Evolutionary conservation across 1,140 invertebrate species (phyloP), one percentile per base, ranked within the genome.

Genomic region (Eupeodes corollae): DNA sequence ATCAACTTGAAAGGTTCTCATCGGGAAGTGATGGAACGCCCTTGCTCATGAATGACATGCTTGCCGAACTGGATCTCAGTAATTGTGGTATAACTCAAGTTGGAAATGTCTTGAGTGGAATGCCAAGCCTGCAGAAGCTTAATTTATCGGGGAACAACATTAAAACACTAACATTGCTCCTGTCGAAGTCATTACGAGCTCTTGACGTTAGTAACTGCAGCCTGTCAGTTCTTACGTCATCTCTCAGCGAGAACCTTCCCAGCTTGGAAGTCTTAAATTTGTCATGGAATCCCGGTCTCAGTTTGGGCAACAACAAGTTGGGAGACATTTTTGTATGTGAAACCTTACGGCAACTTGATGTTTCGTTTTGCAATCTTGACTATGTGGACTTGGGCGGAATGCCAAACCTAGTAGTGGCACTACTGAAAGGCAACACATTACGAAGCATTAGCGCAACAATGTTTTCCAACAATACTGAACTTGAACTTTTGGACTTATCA

Each of bases 401-500:
- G 42, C 78, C 78, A 12, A 72, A 71, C 53, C 55, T 84, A 8
- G 70, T 67, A 16, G 70, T 71, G 43, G 72, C 74, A 11, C 67
- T 75, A 34, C 56, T 84, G 16, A 74, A 75, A 12, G 72, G 74
- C 3, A 85, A 84, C 48, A 67, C 73, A 48, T 72, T 85, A 31
- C 64, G 72, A 45, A 58, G 65, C 2, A 56, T 85, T 5, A 69
- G 68, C 21, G 68, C 69, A 48, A 63, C 69, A 15, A 77, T 75
- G 49, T 84, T 84, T 58, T 55, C 54, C 0, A 79, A 77, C 53
- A 82, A 79, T 58, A 66, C 68, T 5, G 65, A 74, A 52, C 58
- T 85, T 11, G 74, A 80, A 57, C 55, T 73, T 30, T 55, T 85
- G 8, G 80, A 84, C 67, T 57, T 84, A 26, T 83, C 81, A 0